Evolutionary conservation across 2,113 vertebrate genomes (phyloP), one percentile per base, ranked within the genome.

Genomic region (Sylvia atricapilla): DNA sequence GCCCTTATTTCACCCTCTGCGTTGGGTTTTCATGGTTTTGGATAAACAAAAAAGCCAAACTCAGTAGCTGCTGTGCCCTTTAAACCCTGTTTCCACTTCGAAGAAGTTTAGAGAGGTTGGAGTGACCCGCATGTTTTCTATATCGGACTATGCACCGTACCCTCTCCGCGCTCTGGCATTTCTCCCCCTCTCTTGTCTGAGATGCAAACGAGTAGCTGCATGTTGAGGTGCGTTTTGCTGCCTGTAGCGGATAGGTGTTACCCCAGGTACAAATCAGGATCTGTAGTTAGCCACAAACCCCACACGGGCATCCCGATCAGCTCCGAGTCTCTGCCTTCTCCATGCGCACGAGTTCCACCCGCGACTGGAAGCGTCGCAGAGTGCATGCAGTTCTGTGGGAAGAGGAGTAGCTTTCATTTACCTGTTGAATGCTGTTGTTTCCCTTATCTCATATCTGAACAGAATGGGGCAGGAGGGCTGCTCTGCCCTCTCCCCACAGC

Each of bases 51-150:
- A 89, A 91, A 96, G 95, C 95, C 96, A 96, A 96, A 95, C 92
- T 91, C 93, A 55, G 93, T 96, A 95, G 95, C 96, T 97, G 96
- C 95, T 97, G 94, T 96, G 93, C 94, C 94, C 95, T 93, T 84
- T 63, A 63, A 95, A 62, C 90, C 87, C 81, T 23, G 1, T 94
- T 94, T 91, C 95, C 94, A 63, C 59, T 79, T n/a, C 23, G 94
- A 87, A 90, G 92, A 90, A 9, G 7, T 33, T 49, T 22, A 80
- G 63, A 87, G 85, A 93, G 94, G 90, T 78, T 91, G 70, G 95
- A 89, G 60, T 83, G 69, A 72, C 96, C 91, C n/a, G 96, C 97
- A 94, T 96, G 96, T 96, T 96, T 92, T 90, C 33, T 94, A 16
- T 74, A 56, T 70, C 0, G 60, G 92, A 96, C 93, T 94, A 89